These are phyloP conservation scores for Albula goreensis DNA, from an alignment of 2,113 vertebrate genomes.

Conservation along the genomic window DNA sequence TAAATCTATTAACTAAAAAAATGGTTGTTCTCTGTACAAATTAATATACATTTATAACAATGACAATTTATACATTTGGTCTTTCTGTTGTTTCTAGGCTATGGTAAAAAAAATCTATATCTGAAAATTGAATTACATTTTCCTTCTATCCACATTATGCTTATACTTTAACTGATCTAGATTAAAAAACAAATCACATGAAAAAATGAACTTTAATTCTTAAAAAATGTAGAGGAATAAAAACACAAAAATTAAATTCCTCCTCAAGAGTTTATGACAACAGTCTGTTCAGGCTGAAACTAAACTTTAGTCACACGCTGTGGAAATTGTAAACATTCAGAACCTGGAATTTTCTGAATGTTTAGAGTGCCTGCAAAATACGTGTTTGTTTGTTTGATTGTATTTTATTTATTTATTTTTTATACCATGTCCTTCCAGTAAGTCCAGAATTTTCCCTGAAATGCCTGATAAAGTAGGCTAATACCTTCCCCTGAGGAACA, in stretches of 20 bases:
- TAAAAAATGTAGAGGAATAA: too few relatives aligned
- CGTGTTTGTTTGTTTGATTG: too few relatives aligned
- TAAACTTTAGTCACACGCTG: not conserved
- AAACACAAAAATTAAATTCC: too few relatives aligned
- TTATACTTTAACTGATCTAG: not conserved
- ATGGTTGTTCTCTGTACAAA: not conserved
- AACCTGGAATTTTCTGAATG: not conserved
- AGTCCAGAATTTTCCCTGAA: not conserved
- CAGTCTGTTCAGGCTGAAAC: too few relatives aligned
- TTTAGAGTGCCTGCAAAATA: not conserved
- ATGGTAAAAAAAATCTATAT: not conserved
- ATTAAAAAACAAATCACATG: too few relatives aligned
- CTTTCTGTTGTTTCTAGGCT: constrained; percentile 3
- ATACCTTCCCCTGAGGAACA: not conserved
- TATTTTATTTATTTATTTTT: not conserved
- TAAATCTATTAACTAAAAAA: constrained; percentile 1
- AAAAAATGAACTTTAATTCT: too few relatives aligned
- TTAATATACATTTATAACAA: not conserved
- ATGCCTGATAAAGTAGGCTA: not conserved
- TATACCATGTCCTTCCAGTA: not conserved
- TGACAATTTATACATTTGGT: not conserved
- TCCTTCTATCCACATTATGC: not conserved
- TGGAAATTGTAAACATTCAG: not conserved
- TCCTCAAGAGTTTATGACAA: too few relatives aligned
- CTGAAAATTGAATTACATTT: not conserved